Evolutionary conservation across 2,113 vertebrate species (phyloP).

Genomic region (Myrmecobius fasciatus): DNA sequence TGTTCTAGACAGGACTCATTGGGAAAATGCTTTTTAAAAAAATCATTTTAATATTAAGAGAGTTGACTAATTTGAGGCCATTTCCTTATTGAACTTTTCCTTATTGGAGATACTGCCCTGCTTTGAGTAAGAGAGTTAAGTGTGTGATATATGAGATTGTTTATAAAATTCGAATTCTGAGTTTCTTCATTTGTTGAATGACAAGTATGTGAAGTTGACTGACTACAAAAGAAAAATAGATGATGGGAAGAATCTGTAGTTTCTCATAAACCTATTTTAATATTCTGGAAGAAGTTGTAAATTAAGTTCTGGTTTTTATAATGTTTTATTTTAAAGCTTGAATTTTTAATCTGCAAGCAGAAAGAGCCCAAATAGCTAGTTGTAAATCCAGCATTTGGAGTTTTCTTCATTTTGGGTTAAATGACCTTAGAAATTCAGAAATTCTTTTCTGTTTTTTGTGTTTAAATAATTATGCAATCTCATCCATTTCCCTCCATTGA

Average conservation of each 20-base stretch:
- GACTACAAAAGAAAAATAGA: conserved; percentile 42
- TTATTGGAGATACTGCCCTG: too few relatives aligned
- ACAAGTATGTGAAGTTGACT: neutral
- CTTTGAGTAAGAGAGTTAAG: too few relatives aligned
- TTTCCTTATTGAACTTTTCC: too few relatives aligned
- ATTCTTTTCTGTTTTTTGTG: neutral
- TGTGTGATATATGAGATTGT: neutral
- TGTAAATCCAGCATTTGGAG: conserved; percentile 22
- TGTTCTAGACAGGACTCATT: neutral
- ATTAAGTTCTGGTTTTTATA: conserved; percentile 48
- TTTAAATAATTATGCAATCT: neutral
- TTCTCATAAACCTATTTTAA: neutral
- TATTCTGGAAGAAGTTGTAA: neutral
- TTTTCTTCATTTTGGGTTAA: conserved; percentile 30
- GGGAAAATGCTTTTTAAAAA: conserved; percentile 7
- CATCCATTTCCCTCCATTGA: neutral
- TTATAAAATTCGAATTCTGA: neutral
- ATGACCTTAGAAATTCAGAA: neutral
- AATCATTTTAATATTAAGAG: too few relatives aligned
- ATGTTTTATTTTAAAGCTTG: conserved; percentile 46
- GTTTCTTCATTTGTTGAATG: neutral
- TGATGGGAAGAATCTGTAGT: neutral
- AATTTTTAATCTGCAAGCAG: conserved; percentile 23
- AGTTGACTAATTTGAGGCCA: too few relatives aligned
- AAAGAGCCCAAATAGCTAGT: neutral